Evolutionary conservation across 2,888 invertebrate genomes (phyloP).

Genomic region (Sinotaia quadrata): DNA sequence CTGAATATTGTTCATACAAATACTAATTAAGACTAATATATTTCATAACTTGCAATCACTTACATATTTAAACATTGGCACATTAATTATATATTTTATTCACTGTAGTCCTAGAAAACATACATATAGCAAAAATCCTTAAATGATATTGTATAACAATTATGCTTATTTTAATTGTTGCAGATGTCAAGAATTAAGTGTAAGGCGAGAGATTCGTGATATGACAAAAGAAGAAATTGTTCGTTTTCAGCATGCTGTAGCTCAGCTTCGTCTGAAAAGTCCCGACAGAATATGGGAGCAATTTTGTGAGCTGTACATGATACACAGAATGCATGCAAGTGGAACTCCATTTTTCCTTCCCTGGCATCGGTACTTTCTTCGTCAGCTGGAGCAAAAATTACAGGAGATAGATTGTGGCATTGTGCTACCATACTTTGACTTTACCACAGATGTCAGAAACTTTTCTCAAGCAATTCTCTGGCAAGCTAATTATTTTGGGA

Average conservation of each 20-base stretch:
- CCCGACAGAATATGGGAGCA: conserved; percentile 62
- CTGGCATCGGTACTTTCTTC: conserved; percentile 67
- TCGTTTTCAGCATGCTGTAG: conserved; percentile 65
- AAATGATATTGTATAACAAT: no score
- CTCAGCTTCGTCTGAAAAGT: conserved; percentile 51
- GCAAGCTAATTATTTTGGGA: conserved; percentile 69
- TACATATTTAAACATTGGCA: no score
- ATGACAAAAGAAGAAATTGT: conserved; percentile 61
- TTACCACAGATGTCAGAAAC: conserved; percentile 66
- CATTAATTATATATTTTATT: no score
- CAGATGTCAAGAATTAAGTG: conserved; percentile 55
- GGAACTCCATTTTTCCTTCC: conserved; percentile 64
- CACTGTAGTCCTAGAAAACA: no score
- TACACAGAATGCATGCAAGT: conserved; percentile 64
- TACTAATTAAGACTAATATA: no score
- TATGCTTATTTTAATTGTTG: no score
- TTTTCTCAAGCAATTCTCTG: conserved; percentile 64
- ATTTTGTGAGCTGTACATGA: conserved; percentile 63
- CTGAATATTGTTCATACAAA: no score
- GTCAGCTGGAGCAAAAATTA: conserved; percentile 62
- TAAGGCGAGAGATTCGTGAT: conserved; percentile 67
- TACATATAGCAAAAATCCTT: no score
- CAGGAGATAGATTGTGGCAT: conserved; percentile 66
- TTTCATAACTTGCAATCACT: no score
- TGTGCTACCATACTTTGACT: conserved; percentile 69